Evolutionary conservation across 2,888 invertebrate species (phyloP), one percentile per base, ranked within the genome.

Genomic region (Cantharis nigra): DNA sequence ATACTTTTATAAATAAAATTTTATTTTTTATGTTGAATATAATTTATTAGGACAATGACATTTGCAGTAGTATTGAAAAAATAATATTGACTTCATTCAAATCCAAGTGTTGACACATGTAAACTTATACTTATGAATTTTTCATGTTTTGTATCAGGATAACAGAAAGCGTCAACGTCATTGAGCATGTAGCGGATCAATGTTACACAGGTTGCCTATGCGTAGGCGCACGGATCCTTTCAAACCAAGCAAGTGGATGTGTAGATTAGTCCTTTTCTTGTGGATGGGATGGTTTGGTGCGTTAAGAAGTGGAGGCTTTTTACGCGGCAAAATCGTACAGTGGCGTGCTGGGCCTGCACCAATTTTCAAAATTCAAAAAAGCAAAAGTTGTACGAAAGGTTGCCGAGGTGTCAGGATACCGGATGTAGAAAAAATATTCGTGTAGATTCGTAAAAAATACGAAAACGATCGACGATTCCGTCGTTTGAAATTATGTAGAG

Each of bases 401-500:
- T 49, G 49, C 49, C n/a, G n/a, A 49, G 2, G n/a, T n/a, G n/a
- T n/a, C n/a, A n/a, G 49, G 49, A 4, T 33, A n/a, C n/a, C 49
- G 49, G 49, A 49, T 7, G n/a, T n/a, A 2, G n/a, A n/a, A 49
- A 49, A 49, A n/a, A n/a, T 49, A 49, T n/a, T 49, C 49, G 49
- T n/a, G n/a, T 5, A 7, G 7, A n/a, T 23, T 13, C 65, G 65
- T 5, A 7, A 20, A 26, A 67, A 26, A 14, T 26, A 9, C 23
- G 20, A 20, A 13, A 23, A 67, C 9, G 65, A 26, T 67, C 20
- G 20, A 20, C 65, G 7, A 26, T n/a, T 67, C 20, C 23, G 65
- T 23, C 20, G 26, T 26, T 67, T 76, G 72, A 73, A 76, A 73
- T 70, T 76, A 73, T 64, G 70, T 76, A 69, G 70, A 76, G 76